These are phyloP conservation scores for Invenusta paracnida DNA, from an alignment of 2,888 invertebrate species.

Conservation along the genomic window DNA sequence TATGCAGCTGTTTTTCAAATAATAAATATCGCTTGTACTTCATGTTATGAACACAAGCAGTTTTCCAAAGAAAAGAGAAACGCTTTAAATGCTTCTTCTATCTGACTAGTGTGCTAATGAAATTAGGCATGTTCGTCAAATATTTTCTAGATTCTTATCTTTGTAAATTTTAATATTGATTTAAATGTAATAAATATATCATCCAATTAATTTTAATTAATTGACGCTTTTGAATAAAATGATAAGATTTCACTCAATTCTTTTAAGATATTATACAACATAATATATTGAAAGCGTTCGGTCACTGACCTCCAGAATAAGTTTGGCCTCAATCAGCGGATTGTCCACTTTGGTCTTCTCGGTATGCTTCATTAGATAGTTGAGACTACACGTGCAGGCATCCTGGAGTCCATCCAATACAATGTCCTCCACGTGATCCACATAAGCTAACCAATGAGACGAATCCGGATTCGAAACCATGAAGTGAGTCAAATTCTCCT, in stretches of 20 bases:
- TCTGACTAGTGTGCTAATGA: too few species aligned
- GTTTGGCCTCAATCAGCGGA: constrained; percentile 39
- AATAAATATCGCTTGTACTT: too few species aligned
- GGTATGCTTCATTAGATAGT: constrained; percentile 43
- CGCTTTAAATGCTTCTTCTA: too few species aligned
- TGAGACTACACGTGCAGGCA: constrained; percentile 36
- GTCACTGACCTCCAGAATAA: constrained; percentile 35
- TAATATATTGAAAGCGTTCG: background rate
- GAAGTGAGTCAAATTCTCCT: constrained; percentile 38
- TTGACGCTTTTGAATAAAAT: too few species aligned
- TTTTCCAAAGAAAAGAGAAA: too few species aligned
- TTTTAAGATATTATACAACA: background rate
- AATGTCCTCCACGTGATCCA: constrained; percentile 43
- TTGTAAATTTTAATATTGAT: too few species aligned
- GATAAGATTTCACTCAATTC: background rate
- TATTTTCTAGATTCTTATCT: too few species aligned
- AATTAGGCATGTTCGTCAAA: too few species aligned
- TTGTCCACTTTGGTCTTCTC: background rate
- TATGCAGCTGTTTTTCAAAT: too few species aligned
- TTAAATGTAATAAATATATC: too few species aligned
- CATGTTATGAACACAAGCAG: too few species aligned
- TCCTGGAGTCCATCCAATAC: constrained; percentile 42
- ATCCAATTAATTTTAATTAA: too few species aligned
- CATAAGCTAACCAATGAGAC: constrained; percentile 39
- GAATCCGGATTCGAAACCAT: background rate